Evolutionary conservation across 1,140 invertebrate species (phyloP).

Genomic region (Oscheius sp.): DNA sequence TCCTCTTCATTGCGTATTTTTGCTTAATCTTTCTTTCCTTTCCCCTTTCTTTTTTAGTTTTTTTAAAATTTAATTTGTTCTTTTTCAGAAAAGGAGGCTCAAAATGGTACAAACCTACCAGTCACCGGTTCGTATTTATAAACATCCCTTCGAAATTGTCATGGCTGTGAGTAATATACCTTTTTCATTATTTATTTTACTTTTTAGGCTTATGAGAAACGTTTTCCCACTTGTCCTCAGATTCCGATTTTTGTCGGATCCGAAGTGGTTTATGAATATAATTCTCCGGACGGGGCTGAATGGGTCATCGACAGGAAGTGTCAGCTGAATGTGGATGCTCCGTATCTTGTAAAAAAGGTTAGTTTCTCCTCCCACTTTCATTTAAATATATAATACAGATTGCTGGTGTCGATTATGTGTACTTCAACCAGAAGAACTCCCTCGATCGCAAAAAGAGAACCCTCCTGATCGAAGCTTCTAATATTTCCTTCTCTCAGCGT

Average conservation of each 20-base stretch:
- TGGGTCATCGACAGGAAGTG: conserved; percentile 83
- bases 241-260: conserved; percentile 91
- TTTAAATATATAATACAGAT: conserved; percentile 68
- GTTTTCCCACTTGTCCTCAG: conserved; percentile 88
- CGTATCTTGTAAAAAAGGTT: conserved; percentile 93
- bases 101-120: conserved; percentile 93
- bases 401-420: conserved; percentile 86
- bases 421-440: conserved; percentile 87
- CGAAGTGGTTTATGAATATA: conserved; percentile 76
- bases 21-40: not conserved
- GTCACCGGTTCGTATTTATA: conserved; percentile 89
- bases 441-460: conserved; percentile 76
- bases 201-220: conserved; percentile 82
- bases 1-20: too few relatives aligned
- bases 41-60: not conserved
- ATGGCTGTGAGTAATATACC: conserved; percentile 78
- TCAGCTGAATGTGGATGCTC: conserved; percentile 87
- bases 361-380: conserved; percentile 24
- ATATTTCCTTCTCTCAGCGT: conserved; percentile 83
- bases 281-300: conserved; percentile 75
- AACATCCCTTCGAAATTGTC: conserved; percentile 90
- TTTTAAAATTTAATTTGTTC: not conserved
- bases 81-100: not conserved
- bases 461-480: conserved; percentile 85
- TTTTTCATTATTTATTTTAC: conserved; percentile 44